Conservation (phyloP, 2,113 vertebrate species). For the Gopherus evgoodei region DNA sequence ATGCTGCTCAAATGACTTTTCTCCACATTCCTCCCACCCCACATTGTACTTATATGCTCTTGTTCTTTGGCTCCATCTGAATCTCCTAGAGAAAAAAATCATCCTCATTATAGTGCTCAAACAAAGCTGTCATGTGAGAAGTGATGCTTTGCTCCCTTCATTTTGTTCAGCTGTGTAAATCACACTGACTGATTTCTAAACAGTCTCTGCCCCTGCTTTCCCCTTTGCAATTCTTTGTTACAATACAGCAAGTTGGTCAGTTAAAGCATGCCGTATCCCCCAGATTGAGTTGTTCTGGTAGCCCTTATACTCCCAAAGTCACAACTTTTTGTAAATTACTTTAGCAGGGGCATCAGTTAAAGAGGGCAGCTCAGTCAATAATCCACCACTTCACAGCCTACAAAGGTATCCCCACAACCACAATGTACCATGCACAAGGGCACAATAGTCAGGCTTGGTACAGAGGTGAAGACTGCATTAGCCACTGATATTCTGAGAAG, state of each 20-base stretch:
- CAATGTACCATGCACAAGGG: background rate
- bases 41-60: background rate
- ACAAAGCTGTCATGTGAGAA: rapidly evolving
- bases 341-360: background rate
- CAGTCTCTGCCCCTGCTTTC: background rate
- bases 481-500: background rate
- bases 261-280: rapidly evolving
- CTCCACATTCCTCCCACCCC: background rate
- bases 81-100: background rate
- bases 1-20: background rate
- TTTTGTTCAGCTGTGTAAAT: background rate
- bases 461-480: background rate
- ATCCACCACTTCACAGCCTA: rapidly evolving
- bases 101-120: background rate
- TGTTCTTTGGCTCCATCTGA: background rate
- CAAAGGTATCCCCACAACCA: background rate
- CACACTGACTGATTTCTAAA: background rate
- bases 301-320: background rate
- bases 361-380: background rate
- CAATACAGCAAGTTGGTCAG: rapidly evolving
- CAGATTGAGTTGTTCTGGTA: background rate
- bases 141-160: background rate
- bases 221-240: rapidly evolving
- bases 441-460: background rate
- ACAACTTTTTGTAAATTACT: rapidly evolving